These are phyloP conservation scores for Odontocolon sp. DNA, from an alignment of 2,888 invertebrate genomes.

Conservation along the genomic window DNA sequence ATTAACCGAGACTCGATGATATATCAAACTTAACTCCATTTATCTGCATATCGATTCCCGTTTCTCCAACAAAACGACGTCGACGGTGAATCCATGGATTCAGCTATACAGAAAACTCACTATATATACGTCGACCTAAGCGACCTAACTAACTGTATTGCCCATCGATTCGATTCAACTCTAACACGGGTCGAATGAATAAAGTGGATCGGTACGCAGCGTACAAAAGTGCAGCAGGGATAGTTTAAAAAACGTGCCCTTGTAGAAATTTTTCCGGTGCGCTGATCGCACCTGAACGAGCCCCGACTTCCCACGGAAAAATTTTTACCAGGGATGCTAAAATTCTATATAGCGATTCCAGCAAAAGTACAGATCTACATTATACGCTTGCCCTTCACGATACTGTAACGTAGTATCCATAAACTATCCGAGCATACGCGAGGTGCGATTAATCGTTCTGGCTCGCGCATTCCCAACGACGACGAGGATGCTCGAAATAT, in stretches of 20 bases:
- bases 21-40: constrained; percentile 48
- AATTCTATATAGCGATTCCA: no score
- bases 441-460: constrained; percentile 43
- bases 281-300: no score
- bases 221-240: not conserved
- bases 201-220: not conserved
- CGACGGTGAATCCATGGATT: constrained; percentile 3
- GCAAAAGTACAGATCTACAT: constrained; percentile 16
- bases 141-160: no score
- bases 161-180: no score
- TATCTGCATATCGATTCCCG: constrained; percentile 65
- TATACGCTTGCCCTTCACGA: constrained; percentile 1
- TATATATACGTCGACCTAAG: not conserved
- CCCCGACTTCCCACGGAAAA: no score
- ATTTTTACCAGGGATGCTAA: no score
- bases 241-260: not conserved
- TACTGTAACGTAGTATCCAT: not conserved
- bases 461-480: constrained; percentile 30
- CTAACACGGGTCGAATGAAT: no score
- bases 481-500: constrained; percentile 31
- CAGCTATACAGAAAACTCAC: not conserved
- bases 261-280: not conserved
- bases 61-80: constrained; percentile 39
- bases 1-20: not conserved
- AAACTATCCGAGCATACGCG: not conserved